phyloP scores from a whole-genome alignment of 2,113 vertebrate genomes.

The Pontoporia blainvillei region DNA sequence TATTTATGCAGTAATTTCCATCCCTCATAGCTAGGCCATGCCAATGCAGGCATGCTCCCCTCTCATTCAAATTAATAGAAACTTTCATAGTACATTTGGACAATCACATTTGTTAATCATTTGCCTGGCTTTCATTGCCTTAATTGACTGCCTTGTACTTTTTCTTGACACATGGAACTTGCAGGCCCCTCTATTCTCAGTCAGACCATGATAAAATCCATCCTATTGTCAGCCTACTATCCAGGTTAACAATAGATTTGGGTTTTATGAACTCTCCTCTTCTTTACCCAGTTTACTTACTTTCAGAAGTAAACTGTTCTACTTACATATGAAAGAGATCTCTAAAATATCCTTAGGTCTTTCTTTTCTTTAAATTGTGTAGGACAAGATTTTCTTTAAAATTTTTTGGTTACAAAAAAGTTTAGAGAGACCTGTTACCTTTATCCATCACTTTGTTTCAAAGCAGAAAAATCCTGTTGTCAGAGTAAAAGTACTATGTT shows the following conservation, averaged over 20 bases:
- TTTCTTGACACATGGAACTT: not conserved
- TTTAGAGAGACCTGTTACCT: not conserved
- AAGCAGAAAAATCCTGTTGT: not conserved
- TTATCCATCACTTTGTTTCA: not conserved
- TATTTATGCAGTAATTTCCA: not conserved
- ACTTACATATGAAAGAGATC: not conserved
- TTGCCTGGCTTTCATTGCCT: not conserved
- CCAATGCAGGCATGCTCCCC: accelerated
- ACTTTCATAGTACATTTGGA: not conserved
- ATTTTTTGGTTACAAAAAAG: not conserved
- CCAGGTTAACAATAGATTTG: not conserved
- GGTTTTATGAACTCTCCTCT: not conserved
- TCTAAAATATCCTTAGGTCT: not conserved
- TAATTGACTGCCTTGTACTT: not conserved
- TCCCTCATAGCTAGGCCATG: too few species aligned
- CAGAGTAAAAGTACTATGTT: not conserved
- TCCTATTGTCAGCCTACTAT: not conserved
- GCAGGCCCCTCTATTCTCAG: not conserved
- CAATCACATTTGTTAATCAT: not conserved
- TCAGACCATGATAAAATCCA: too few species aligned
- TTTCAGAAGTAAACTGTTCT: not conserved
- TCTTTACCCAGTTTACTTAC: not conserved
- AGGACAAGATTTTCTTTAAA: not conserved
- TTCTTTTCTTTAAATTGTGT: not conserved
- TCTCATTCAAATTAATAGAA: not conserved